Percentiles rank a stretch among this genome's conserved stretches.
phyloP scores from a whole-genome alignment of 2,113 vertebrate species.

The Polypterus senegalus region DNA sequence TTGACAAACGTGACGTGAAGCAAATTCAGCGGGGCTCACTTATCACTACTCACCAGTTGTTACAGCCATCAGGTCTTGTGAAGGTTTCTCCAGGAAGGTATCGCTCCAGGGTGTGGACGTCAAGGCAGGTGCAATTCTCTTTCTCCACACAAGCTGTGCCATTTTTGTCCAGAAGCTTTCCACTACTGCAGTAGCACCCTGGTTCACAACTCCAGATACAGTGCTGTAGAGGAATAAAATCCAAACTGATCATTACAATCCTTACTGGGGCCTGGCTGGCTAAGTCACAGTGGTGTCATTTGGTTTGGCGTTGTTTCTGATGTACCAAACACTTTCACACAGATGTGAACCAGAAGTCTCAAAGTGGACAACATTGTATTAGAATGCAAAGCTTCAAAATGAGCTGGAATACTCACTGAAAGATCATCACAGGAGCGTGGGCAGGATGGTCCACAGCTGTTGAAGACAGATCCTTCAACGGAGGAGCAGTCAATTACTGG shows the following conservation, averaged over 20 bases:
- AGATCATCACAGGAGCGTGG: slow-evolving; percentile 73
- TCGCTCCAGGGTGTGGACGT: slow-evolving; percentile 40
- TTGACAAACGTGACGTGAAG: not conserved
- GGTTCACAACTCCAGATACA: slow-evolving; percentile 69
- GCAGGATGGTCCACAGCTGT: slow-evolving; percentile 68
- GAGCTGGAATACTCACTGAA: slow-evolving; percentile 39
- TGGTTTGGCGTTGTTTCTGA: too few species aligned
- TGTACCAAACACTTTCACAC: too few species aligned
- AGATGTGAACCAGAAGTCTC: too few species aligned
- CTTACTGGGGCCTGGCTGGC: too few species aligned
- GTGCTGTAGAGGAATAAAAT: slow-evolving; percentile 36
- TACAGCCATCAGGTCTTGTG: slow-evolving; percentile 51
- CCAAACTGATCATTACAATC: too few species aligned
- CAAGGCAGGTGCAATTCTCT: slow-evolving; percentile 54
- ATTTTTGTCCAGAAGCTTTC: slow-evolving; percentile 50
- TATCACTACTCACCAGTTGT: slow-evolving; percentile 60
- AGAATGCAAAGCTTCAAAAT: too few species aligned
- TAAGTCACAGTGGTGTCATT: too few species aligned
- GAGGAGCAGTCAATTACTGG: slow-evolving; percentile 50
- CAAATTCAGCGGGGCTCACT: not conserved
- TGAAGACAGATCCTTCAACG: slow-evolving; percentile 53
- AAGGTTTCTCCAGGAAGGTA: slow-evolving; percentile 36
- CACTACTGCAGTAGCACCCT: slow-evolving; percentile 68
- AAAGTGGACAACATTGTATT: too few species aligned
- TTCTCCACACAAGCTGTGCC: slow-evolving; percentile 47